phyloP scores from a whole-genome alignment of 2,113 vertebrate species.

The Tragelaphus scriptus region DNA sequence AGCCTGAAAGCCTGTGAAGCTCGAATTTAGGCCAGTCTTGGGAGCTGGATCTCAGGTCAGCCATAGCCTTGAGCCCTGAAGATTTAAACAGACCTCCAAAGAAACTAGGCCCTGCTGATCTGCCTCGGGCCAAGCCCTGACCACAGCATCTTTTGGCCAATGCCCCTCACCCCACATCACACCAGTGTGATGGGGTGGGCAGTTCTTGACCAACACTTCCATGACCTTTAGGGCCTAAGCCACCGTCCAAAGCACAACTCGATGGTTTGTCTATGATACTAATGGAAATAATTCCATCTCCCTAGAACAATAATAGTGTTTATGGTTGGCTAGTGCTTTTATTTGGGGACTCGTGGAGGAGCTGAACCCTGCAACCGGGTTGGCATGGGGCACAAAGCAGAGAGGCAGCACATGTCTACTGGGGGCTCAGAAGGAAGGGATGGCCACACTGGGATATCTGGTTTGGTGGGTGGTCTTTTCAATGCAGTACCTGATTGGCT shows the following conservation, averaged over 20 bases:
- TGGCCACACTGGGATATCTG: not conserved
- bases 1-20: not conserved
- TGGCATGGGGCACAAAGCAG: not conserved
- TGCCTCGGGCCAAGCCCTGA: not conserved
- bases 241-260: not conserved
- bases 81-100: not conserved
- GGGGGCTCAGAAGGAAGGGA: not conserved
- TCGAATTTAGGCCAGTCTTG: not conserved
- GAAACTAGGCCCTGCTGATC: not conserved
- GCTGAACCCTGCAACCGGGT: not conserved
- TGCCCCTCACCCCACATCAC: not conserved
- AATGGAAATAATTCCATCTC: not conserved
- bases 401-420: accelerated
- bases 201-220: not conserved
- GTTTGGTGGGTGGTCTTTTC: not conserved
- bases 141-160: not conserved
- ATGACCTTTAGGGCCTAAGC: not conserved
- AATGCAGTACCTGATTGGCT: not conserved
- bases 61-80: not conserved
- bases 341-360: not conserved
- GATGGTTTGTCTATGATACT: not conserved
- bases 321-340: not conserved
- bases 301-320: not conserved
- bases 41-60: not conserved
- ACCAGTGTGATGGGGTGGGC: not conserved